Base-by-base conservation (phyloP, 2,797 vertebrate species). In the Florisuga fusca region DNA sequence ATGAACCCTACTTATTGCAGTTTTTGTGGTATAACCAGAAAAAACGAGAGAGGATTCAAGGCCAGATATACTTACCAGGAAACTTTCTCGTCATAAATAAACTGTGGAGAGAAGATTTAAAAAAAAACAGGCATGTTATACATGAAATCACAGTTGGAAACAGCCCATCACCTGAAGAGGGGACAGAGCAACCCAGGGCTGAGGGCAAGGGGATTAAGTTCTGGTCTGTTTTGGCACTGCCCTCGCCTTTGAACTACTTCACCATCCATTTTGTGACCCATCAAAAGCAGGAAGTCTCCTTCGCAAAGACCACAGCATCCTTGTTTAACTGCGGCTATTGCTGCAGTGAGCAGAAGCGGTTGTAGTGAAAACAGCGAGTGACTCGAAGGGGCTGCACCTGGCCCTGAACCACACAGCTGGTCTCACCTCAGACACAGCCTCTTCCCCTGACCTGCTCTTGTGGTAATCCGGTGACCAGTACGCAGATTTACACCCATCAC, bases 71-170 rank as follows among this genome's bases (percentile, higher is more conserved):
- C 99, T 99, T 97, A 99, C 99, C 99, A 99, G 94, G 98, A 98
- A 93, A 99, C 98, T 61, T 98, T 99, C 97, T 99, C 99, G 19
- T 99, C 99, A 86, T 99, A 99, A 98, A 99, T 99, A 97, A 99
- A 99, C 99, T 99, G 97, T 74, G 88, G 72, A 95, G 88, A 96
- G 90, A 95, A 96, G 29, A 48, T 81, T 77, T 29, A 5, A 41
- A 41, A 41, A 1, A 82, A 94, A 90, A 95, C 14, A 94, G 59
- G 36, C 33, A 48, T 0, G 63, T 97, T 96, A 97, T 1, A 84
- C 27, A 83, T 1, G 11, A 64, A 86, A 50, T 14, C 26, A 90
- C 19, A 68, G 29, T 2, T 53, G 64, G 53, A 68, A 80, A 43
- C 53, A 90, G 45, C 11, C 16, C 36, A 71, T 62, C 41, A 45